Percentiles rank a stretch among this genome's conserved stretches.
These are phyloP conservation scores for Corythornis madagascariensis DNA, from an alignment of 2,113 vertebrate species.

Conservation along the genomic window DNA sequence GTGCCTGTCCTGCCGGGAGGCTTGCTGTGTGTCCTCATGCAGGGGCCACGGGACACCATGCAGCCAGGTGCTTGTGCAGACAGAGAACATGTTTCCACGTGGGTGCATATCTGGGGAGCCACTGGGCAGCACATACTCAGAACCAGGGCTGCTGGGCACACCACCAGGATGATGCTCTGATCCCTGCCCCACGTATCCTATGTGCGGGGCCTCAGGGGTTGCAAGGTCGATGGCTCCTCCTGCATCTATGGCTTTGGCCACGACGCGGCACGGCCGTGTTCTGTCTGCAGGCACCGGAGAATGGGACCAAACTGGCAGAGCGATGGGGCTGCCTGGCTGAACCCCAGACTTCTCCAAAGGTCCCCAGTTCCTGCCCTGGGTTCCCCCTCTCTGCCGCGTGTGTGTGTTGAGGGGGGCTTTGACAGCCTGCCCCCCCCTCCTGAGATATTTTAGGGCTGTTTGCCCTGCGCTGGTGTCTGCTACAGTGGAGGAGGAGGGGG, in stretches of 20 bases:
- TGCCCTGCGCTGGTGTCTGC: conserved; percentile 67
- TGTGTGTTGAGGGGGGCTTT: conserved; percentile 41
- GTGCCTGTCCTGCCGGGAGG: not conserved
- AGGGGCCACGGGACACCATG: accelerated
- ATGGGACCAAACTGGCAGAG: not conserved
- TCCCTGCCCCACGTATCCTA: not conserved
- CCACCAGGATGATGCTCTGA: not conserved
- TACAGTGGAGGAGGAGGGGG: conserved; percentile 60
- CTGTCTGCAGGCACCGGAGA: not conserved
- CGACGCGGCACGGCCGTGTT: accelerated
- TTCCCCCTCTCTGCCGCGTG: not conserved
- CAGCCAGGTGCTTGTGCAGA: not conserved
- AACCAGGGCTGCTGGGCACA: not conserved
- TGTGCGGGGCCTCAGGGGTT: not conserved
- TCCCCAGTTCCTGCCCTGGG: not conserved
- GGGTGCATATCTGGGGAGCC: not conserved
- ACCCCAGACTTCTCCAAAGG: not conserved
- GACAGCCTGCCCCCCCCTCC: conserved; percentile 42
- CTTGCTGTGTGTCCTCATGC: not conserved
- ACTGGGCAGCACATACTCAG: not conserved
- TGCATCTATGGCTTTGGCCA: conserved; percentile 55
- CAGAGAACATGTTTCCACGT: accelerated
- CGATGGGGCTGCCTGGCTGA: not conserved
- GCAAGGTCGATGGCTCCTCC: conserved; percentile 1
- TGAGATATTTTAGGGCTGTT: conserved; percentile 60